Evolutionary conservation across 2,113 vertebrate genomes (phyloP), one percentile per base, ranked within the genome.

Genomic region (Phocoena sinus): DNA sequence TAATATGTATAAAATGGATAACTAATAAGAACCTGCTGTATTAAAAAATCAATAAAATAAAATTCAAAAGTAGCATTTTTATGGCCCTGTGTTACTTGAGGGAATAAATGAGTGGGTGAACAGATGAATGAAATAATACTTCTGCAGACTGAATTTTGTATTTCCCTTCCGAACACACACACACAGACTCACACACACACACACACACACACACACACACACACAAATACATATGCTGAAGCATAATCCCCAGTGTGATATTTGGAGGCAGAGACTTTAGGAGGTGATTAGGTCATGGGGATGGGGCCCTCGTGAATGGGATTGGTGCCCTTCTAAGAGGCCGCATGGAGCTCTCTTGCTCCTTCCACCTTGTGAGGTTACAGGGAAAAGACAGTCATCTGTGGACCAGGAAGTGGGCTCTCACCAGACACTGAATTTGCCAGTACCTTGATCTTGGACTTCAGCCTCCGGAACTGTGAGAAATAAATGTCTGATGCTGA

Each of bases 341-440:
- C 44, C 47, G 11, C 86, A 25, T 6, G 2, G 9, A 38, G 44
- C 17, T 36, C 13, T 12, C 11, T 36, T 25, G 7, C 44, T n/a
- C 44, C 62, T 44, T 41, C 26, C 3, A 5, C 47, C 26, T 1
- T 9, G 85, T 36, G 73, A 53, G 44, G 36, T 65, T 60, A 9
- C 0, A 0, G 21, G 65, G 20, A 2, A 53, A 31, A 10, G 4
- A 2, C 20, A 9, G n/a, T 21, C 5, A 3, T 47, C 31, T 47
- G 1, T 62, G 56, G 31, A 7, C 26, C 76, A 2, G 77, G 21
- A 47, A n/a, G 26, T 44, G 62, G 44, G 47, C 31, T 15, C 13
- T 81, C 12, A 23, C 14, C 76, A 81, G 9, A 20, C 76, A 3
- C 1, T 1, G 5, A 3, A 12, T 5, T 2, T 74, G 56, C n/a